Evolutionary conservation across 2,113 vertebrate genomes (phyloP), one percentile per base, ranked within the genome.

Genomic region (Labeo catla): DNA sequence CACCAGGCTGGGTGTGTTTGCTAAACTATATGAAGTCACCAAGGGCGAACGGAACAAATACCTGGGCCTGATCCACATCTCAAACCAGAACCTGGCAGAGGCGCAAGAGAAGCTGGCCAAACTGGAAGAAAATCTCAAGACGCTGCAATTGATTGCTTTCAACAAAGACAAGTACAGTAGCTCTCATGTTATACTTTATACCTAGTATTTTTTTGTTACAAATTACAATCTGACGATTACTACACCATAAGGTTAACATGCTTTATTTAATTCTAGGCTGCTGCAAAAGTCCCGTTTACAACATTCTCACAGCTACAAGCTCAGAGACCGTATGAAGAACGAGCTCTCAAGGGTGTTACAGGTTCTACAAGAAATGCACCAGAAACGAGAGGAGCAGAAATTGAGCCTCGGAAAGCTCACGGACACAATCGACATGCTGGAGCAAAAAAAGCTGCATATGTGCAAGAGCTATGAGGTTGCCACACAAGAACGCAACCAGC

Each of bases 31-130:
- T 76, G 91, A 96, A 36, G 78, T 93, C 76, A 76, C 97, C 52
- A 92, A 92, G 86, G 94, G 86, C 19, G 97, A 99, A 93, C 96
- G 94, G 90, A 95, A 96, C 15, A 99, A 97, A 91, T 96, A 94
- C 84, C 90, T 96, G n/a, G 92, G 93, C 28, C 92, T 98, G 81
- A 94, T 96, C 88, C 90, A 94, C 65, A 90, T 88, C 77, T 94
- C 96, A 86, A 94, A 95, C 7, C 96, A 96, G 87, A 95, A 94
- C 19, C 92, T 93, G 57, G 91, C 89, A 10, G 96, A 97, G 92
- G 91, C 96, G 86, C 94, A 83, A 82, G 95, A 95, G 57, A 93
- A 92, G 63, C 76, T 95, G 63, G 95, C 95, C 90, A 92, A 96
- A 81, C 91, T 96, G 87, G 93, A 94, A 89, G 97, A 96, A 78